Evolutionary conservation across 2,797 vertebrate species (phyloP), one percentile per base, ranked within the genome.

Genomic region (Chrosomus eos): DNA sequence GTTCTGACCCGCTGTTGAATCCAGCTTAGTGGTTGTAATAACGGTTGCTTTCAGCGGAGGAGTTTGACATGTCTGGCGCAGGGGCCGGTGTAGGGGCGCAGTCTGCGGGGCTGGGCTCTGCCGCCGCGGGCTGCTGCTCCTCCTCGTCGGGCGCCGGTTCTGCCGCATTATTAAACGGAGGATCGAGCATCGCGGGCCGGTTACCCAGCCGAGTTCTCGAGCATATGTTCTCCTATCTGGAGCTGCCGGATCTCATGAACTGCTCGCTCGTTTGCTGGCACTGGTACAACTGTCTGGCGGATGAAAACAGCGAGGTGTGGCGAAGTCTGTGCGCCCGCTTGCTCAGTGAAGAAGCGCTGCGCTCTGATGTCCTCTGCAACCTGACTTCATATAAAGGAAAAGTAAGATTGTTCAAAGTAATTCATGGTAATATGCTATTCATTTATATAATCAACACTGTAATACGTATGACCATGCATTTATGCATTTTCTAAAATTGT

Each of bases 241-340:
- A 99, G 70, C 90, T 98, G 85, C 91, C 92, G 43, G 97, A 99
- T 92, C 88, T 99, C 89, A 95, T 95, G 91, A 95, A 94, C 62
- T 99, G 98, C 90, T 92, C 96, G 51, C 84, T 98, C 86, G 98
- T 99, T 7, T 99, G 98, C 91, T 97, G 97, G 94, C 97, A 97
- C 88, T 99, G 98, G 98, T 95, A 96, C 93, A 95, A 93, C 87
- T 97, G 97, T 74, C 94, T 99, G 85, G 94, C 97, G 77, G 98
- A 99, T 85, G 98, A 98, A 90, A 99, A 98, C 93, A 99, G 97
- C 93, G 98, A 99, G 95, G 98, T 99, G 95, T 99, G 98, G 98
- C 96, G 98, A 91, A 97, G 97, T 93, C 94, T 99, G 87, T 96
- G 95, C 88, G 90, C 87, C 86, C 97, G 98, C 86, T 90, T 90